Percentiles rank a stretch among this genome's conserved stretches.
phyloP scores from a whole-genome alignment of 37 sponge, comb jelly and placozoan species.

The Chondrilla cf. caribensis region DNA sequence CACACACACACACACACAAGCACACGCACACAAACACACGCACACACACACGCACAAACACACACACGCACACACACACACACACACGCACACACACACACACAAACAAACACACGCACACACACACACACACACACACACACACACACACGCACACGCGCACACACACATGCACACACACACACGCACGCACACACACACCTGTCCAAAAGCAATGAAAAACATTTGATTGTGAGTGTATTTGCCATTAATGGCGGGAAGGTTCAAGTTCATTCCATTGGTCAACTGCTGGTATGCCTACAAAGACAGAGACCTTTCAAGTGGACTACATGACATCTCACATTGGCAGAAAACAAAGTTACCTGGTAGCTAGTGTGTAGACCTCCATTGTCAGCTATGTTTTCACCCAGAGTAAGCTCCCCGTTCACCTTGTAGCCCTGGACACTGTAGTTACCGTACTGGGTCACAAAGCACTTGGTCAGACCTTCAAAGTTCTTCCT shows the following conservation, averaged over 20 bases:
- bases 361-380: conserved; percentile 47
- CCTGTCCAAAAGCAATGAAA: conserved; percentile 35
- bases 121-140: background rate
- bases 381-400: conserved; percentile 78
- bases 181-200: background rate
- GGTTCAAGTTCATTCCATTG: background rate
- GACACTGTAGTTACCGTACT: conserved; percentile 37
- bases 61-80: background rate
- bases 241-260: background rate
- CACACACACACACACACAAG: too few species aligned
- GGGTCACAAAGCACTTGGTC: conserved; percentile 35
- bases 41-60: too few species aligned
- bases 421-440: conserved; percentile 40
- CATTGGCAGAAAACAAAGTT: background rate
- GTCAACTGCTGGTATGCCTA: conserved; percentile 32
- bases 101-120: too few species aligned
- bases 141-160: background rate
- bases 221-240: conserved; percentile 31
- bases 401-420: conserved; percentile 65
- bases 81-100: background rate
- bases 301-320: background rate
- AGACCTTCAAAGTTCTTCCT: conserved; percentile 25
- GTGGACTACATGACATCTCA: background rate
- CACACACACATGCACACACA: background rate
- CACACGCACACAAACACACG: too few species aligned